Evolutionary conservation across 2,888 invertebrate genomes (phyloP).

Genomic region (Tridacna crocea): DNA sequence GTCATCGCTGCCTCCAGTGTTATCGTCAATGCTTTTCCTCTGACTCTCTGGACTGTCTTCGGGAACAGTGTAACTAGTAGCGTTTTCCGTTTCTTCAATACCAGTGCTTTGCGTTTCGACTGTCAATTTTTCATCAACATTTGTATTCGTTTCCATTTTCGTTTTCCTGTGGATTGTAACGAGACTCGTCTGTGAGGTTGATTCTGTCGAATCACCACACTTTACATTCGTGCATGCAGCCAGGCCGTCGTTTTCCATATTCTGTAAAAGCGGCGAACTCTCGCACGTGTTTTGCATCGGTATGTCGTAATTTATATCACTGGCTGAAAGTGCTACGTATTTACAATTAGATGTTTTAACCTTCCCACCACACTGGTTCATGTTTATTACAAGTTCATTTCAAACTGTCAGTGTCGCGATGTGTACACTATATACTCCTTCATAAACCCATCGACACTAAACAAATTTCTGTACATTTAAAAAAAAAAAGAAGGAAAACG

Average conservation of each 20-base stretch:
- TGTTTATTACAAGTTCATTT: not conserved
- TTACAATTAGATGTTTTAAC: not conserved
- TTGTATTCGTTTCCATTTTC: not conserved
- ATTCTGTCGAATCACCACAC: not conserved
- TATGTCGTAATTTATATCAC: not conserved
- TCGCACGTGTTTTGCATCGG: constrained; percentile 7
- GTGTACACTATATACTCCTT: too few species aligned
- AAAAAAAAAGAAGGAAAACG: too few species aligned
- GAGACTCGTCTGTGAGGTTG: not conserved
- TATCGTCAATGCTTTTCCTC: not conserved
- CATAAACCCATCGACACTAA: too few species aligned
- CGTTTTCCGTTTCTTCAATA: not conserved
- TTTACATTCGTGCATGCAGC: constrained; percentile 5
- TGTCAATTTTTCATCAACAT: not conserved
- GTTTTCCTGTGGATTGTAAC: constrained; percentile 1
- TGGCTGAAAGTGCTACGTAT: not conserved
- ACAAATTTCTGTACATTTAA: too few species aligned
- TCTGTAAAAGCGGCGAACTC: constrained; percentile 11
- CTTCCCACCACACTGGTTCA: not conserved
- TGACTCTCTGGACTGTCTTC: not conserved
- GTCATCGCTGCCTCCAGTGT: not conserved
- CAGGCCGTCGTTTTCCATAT: constrained; percentile 14
- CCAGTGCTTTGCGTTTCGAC: too few species aligned
- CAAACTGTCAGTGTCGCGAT: too few species aligned
- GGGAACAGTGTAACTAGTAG: too few species aligned